Conservation (phyloP, 2,888 invertebrate species). For the Cryptocephalus primarius region DNA sequence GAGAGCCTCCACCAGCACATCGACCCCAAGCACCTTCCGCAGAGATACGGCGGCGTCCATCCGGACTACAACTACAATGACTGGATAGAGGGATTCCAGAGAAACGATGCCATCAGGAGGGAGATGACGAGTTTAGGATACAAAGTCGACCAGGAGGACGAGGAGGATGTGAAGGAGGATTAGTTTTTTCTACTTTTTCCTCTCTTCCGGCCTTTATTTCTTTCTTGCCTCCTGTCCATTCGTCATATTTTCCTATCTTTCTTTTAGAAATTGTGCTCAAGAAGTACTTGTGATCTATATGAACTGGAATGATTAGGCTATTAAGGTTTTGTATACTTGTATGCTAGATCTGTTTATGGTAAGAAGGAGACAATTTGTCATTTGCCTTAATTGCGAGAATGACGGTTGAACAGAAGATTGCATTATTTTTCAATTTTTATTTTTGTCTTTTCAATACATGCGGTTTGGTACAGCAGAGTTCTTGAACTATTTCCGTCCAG, state of each 20-base stretch:
- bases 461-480: no score
- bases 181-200: background rate
- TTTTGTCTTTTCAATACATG: no score
- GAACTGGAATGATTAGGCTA: no score
- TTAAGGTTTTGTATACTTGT: no score
- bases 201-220: background rate
- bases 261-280: no score
- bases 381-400: no score
- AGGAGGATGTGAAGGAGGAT: background rate
- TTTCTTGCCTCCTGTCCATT: background rate
- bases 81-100: constrained; percentile 56
- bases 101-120: constrained; percentile 46
- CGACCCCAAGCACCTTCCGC: constrained; percentile 57
- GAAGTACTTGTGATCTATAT: no score
- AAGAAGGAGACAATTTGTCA: no score
- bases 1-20: constrained; percentile 65
- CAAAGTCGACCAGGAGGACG: constrained; percentile 31
- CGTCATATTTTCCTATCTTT: background rate
- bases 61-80: constrained; percentile 63
- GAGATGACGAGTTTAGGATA: constrained; percentile 52
- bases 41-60: constrained; percentile 48
- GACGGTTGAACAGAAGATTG: no score
- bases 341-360: no score
- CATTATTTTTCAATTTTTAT: no score
- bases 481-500: no score